phyloP scores from a whole-genome alignment of 2,113 vertebrate genomes.

The Apistogramma diplotaenia region DNA sequence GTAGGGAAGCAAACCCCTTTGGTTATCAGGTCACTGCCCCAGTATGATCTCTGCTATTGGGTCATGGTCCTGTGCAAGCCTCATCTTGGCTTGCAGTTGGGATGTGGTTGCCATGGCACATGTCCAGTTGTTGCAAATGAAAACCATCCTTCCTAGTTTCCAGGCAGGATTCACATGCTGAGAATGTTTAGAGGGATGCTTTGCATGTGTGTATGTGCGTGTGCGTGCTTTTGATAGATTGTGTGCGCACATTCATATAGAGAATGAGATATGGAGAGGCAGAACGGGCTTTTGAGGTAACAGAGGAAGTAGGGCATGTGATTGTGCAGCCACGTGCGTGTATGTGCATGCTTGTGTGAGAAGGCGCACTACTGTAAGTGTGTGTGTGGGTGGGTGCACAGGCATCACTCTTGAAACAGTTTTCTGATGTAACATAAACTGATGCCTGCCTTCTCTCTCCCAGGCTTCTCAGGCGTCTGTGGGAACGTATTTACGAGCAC shows the following conservation, averaged over 20 bases:
- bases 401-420: constrained; percentile 31
- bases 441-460: constrained; percentile 45
- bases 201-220: background rate
- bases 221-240: background rate
- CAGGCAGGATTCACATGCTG: constrained; percentile 67
- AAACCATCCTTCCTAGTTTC: constrained; percentile 63
- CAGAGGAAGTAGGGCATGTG: constrained; percentile 77
- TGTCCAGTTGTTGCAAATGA: constrained; percentile 60
- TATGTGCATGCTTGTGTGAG: constrained; percentile 39
- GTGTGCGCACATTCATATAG: constrained; percentile 2
- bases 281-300: constrained; percentile 60
- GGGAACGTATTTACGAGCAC: constrained; percentile 48
- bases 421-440: constrained; percentile 70
- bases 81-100: constrained; percentile 56
- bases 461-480: constrained; percentile 44
- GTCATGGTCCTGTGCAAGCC: constrained; percentile 56
- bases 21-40: constrained; percentile 65
- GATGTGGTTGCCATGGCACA: constrained; percentile 67
- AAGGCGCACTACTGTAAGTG: constrained; percentile 15
- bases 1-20: constrained; percentile 9
- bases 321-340: constrained; percentile 75
- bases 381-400: constrained; percentile 32
- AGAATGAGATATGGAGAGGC: constrained; percentile 53
- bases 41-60: constrained; percentile 62
- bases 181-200: constrained; percentile 48